Conservation (phyloP, 2,797 vertebrate species). For the Brotula barbata region DNA sequence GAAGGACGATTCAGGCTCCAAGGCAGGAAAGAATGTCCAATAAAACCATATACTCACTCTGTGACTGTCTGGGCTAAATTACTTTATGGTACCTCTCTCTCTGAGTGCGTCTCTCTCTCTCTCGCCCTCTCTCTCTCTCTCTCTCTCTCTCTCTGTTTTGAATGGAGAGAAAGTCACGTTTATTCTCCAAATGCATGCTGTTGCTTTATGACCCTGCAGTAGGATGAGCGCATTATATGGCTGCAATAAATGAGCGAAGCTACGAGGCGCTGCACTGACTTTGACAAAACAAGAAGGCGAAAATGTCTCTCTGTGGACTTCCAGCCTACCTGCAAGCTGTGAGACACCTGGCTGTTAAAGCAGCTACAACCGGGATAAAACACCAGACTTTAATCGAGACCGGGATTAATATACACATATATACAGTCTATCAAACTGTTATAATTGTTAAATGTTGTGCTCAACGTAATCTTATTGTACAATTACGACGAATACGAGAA, state of each 20-base stretch:
- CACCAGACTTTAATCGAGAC: too few relatives aligned
- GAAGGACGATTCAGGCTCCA: constrained; percentile 47
- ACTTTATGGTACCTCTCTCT: constrained; percentile 59
- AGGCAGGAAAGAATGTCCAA: constrained; percentile 64
- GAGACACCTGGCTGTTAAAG: too few relatives aligned
- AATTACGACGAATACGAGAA: too few relatives aligned
- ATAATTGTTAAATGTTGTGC: too few relatives aligned
- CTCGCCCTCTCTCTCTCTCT: constrained; percentile 7
- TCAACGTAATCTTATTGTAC: too few relatives aligned
- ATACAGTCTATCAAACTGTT: too few relatives aligned
- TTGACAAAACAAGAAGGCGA: constrained; percentile 60
- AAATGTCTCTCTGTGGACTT: constrained; percentile 43
- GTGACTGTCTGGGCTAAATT: constrained; percentile 72
- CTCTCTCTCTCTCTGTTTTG: constrained; percentile 26
- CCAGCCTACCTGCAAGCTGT: not conserved
- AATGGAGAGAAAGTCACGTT: constrained; percentile 74
- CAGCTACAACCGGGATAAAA: too few relatives aligned
- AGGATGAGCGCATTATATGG: constrained; percentile 64
- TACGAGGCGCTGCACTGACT: constrained; percentile 61
- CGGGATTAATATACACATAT: too few relatives aligned
- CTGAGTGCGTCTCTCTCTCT: not conserved
- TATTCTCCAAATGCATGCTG: constrained; percentile 77
- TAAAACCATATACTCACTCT: constrained; percentile 70
- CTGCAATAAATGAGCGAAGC: constrained; percentile 62
- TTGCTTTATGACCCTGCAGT: constrained; percentile 76